Conservation (phyloP, 1,140 invertebrate species). For the Drosophila serrata region DNA sequence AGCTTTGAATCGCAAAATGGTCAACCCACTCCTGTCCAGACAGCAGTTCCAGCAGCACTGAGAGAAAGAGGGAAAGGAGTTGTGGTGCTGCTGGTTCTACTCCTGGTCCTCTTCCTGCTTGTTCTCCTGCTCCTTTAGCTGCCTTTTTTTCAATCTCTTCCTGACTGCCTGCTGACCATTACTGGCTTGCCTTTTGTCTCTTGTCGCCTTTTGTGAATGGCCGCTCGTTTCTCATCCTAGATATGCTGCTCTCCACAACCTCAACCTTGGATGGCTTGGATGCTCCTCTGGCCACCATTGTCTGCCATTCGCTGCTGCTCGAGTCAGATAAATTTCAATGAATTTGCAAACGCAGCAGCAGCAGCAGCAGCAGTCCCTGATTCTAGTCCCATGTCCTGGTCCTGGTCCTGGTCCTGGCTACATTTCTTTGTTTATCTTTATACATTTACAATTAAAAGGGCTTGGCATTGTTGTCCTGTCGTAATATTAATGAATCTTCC, state of each 20-base stretch:
- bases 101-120: background rate
- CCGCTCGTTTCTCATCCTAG: slow-evolving; percentile 27
- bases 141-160: slow-evolving; percentile 32
- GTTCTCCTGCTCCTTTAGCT: background rate
- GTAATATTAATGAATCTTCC: slow-evolving; percentile 80
- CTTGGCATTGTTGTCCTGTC: slow-evolving; percentile 72
- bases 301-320: slow-evolving; percentile 44
- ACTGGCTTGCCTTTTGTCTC: slow-evolving; percentile 68
- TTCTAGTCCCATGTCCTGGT: slow-evolving; percentile 11
- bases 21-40: slow-evolving; percentile 26
- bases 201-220: slow-evolving; percentile 50
- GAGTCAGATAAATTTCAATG: slow-evolving; percentile 79
- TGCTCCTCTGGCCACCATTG: slow-evolving; percentile 16
- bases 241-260: slow-evolving; percentile 4
- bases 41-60: slow-evolving; percentile 16
- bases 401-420: slow-evolving; percentile 41
- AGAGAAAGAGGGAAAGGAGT: background rate
- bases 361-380: slow-evolving; percentile 1
- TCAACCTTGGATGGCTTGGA: background rate
- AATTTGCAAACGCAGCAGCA: slow-evolving; percentile 67
- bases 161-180: slow-evolving; percentile 32
- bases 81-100: no score
- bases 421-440: slow-evolving; percentile 83
- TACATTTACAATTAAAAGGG: slow-evolving; percentile 83
- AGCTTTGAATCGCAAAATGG: slow-evolving; percentile 76